Evolutionary conservation across 2,797 vertebrate species (phyloP).

Genomic region (Emydoidea blandingii): DNA sequence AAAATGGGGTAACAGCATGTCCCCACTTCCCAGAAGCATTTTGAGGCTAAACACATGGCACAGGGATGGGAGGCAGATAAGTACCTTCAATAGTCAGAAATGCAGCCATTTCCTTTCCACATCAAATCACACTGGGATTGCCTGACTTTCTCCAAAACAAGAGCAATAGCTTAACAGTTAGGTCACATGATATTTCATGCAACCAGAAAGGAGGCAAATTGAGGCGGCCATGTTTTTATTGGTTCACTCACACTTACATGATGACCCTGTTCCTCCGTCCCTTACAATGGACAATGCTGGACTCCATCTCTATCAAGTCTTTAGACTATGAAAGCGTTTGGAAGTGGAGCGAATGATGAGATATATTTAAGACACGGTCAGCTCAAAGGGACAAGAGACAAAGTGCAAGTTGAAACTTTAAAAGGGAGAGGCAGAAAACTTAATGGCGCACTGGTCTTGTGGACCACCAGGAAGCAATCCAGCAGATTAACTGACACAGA

Average conservation of each 20-base stretch:
- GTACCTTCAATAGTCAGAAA: too few species aligned
- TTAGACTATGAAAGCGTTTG: accelerated
- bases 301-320: background rate
- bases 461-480: background rate
- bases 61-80: too few species aligned
- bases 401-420: accelerated
- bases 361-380: background rate
- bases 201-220: background rate
- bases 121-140: too few species aligned
- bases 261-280: background rate
- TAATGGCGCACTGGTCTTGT: background rate
- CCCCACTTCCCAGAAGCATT: too few species aligned
- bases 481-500: background rate
- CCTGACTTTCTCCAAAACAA: background rate
- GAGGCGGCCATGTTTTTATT: background rate
- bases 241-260: background rate
- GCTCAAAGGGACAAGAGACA: accelerated
- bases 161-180: background rate
- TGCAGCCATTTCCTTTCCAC: too few species aligned
- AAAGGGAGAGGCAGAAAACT: background rate
- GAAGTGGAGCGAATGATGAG: background rate
- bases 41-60: too few species aligned
- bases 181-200: background rate
- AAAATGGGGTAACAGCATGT: too few species aligned
- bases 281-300: background rate